Conservation (phyloP, 2,113 vertebrate species). For the Castor canadensis region DNA sequence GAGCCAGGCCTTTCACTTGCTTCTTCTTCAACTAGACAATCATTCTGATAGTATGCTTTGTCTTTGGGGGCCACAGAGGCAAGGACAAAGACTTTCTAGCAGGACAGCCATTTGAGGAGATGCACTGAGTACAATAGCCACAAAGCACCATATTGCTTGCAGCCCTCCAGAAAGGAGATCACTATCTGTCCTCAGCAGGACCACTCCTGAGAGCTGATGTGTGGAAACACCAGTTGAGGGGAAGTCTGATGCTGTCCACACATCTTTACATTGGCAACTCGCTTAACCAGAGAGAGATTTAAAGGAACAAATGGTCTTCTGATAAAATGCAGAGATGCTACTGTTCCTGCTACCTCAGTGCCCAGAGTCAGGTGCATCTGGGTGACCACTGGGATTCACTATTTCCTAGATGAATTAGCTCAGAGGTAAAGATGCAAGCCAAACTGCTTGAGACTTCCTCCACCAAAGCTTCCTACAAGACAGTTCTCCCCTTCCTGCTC, state of each 20-base stretch:
- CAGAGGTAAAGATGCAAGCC: not conserved
- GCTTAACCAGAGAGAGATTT: not conserved
- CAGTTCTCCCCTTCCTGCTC: not conserved
- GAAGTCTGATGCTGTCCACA: not conserved
- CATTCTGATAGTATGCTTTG: not conserved
- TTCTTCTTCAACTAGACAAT: not conserved
- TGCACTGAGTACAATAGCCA: not conserved
- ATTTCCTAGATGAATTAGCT: not conserved
- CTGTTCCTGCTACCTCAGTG: accelerated
- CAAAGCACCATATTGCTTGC: not conserved
- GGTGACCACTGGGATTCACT: too few relatives aligned
- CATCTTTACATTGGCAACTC: not conserved
- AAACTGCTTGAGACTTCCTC: not conserved
- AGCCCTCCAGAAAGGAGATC: not conserved
- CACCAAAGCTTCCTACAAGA: too few relatives aligned
- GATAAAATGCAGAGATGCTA: not conserved
- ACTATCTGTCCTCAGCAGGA: not conserved
- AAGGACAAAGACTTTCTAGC: not conserved
- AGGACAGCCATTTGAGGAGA: not conserved
- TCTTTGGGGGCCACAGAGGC: not conserved
- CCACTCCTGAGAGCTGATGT: not conserved
- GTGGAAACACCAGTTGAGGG: too few relatives aligned
- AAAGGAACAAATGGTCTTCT: not conserved
- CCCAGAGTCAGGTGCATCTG: not conserved
- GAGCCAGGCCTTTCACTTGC: not conserved